A percentile compares a stretch with the other conserved stretches of the same genome.
Evolutionary conservation across 2,888 invertebrate genomes (phyloP).

Genomic region (Polyploca ridens): DNA sequence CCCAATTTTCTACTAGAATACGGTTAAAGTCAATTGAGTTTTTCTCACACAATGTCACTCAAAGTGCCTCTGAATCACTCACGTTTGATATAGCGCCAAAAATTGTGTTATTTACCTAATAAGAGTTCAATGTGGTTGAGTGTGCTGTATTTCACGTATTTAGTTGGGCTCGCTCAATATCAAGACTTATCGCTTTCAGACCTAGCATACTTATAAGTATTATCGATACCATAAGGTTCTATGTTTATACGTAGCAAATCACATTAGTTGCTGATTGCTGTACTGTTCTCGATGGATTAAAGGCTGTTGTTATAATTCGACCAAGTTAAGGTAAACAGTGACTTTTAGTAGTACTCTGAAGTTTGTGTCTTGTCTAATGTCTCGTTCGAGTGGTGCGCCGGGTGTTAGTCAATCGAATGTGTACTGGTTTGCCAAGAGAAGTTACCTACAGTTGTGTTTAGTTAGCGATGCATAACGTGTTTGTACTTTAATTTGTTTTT

Average conservation of each 20-base stretch:
- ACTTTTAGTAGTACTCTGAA: constrained; percentile 55
- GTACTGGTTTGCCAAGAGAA: constrained; percentile 83
- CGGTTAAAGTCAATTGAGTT: constrained; percentile 17
- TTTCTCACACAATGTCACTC: constrained; percentile 52
- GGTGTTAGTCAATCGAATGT: constrained; percentile 76
- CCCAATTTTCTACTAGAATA: constrained; percentile 13
- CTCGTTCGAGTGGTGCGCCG: constrained; percentile 81
- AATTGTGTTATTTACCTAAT: constrained; percentile 23
- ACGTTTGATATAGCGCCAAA: constrained; percentile 20
- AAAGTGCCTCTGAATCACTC: constrained; percentile 54
- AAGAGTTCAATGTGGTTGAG: constrained; percentile 67
- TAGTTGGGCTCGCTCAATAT: constrained; percentile 82
- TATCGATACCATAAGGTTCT: constrained; percentile 71
- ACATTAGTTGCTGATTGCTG: constrained; percentile 75
- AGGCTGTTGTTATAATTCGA: constrained; percentile 75
- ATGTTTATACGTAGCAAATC: constrained; percentile 75
- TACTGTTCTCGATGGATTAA: constrained; percentile 71
- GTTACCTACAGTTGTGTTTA: constrained; percentile 84
- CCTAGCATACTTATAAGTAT: constrained; percentile 76
- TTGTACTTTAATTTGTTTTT: constrained; percentile 85
- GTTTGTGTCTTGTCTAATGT: constrained; percentile 46
- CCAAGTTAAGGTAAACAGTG: constrained; percentile 69
- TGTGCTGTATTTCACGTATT: constrained; percentile 74
- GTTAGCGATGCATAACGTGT: constrained; percentile 84
- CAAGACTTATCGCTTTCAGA: constrained; percentile 81